Conservation (phyloP, 37 sponge, comb jelly and placozoan species). For the Mnemiopsis leidyi region DNA sequence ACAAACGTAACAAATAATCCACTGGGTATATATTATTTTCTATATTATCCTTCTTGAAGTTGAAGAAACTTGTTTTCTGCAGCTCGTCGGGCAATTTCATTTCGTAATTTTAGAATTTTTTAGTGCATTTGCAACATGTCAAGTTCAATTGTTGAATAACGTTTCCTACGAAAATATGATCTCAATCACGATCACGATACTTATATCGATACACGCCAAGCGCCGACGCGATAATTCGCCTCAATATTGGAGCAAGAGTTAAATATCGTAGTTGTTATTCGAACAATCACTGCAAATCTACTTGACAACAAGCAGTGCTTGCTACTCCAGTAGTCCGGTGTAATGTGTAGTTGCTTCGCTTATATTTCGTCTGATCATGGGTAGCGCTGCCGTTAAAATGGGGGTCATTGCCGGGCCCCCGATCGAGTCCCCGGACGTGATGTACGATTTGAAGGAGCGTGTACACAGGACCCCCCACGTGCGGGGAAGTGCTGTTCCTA, state of each 20-base stretch:
- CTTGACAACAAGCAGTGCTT: neutral
- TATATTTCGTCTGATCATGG: neutral
- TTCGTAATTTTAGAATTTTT: no score
- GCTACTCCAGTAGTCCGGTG: neutral
- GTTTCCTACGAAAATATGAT: no score
- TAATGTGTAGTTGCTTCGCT: neutral
- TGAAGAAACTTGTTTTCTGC: no score
- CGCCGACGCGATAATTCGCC: no score
- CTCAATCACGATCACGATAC: no score
- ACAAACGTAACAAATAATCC: no score
- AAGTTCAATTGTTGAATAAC: no score
- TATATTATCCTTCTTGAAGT: no score
- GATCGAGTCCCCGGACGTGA: slow-evolving; percentile 48
- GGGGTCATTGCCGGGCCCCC: slow-evolving; percentile 3
- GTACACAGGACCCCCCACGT: slow-evolving; percentile 55
- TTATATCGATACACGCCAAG: no score
- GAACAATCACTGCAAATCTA: neutral
- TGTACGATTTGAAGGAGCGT: slow-evolving; percentile 59
- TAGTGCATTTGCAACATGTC: no score
- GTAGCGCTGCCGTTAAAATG: slow-evolving; percentile 27
- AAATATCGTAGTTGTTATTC: neutral
- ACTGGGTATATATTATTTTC: no score
- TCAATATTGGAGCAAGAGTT: neutral
- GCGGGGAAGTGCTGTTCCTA: neutral
- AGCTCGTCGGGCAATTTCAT: no score